Conservation (phyloP, 2,113 vertebrate species). For the Plectropomus leopardus region DNA sequence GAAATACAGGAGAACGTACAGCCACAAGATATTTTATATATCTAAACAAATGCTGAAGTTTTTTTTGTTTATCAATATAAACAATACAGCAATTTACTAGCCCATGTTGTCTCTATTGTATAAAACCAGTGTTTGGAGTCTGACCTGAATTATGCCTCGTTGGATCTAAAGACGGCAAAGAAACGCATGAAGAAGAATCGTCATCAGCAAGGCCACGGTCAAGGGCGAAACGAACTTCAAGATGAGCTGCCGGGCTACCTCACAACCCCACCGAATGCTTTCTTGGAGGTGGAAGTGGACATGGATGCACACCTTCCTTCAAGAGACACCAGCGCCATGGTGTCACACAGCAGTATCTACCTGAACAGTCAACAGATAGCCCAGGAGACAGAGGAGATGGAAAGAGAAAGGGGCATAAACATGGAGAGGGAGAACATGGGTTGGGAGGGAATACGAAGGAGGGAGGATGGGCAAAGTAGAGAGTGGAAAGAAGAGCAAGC, state of each 20-base stretch:
- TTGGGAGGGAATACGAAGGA: background rate
- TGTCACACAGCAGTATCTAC: slow-evolving; percentile 84
- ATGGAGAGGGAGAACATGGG: slow-evolving; percentile 22
- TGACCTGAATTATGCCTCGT: slow-evolving; percentile 84
- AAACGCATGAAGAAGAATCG: slow-evolving; percentile 75
- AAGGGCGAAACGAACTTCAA: slow-evolving; percentile 48
- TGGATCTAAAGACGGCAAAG: slow-evolving; percentile 77
- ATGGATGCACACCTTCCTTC: slow-evolving; percentile 68
- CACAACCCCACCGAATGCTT: slow-evolving; percentile 27
- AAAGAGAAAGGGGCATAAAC: slow-evolving; percentile 62
- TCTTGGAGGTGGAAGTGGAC: slow-evolving; percentile 65
- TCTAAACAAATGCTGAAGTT: too few relatives aligned
- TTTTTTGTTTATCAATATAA: background rate
- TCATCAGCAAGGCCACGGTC: slow-evolving; percentile 58
- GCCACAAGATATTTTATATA: background rate
- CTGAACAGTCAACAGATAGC: slow-evolving; percentile 86
- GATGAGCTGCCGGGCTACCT: slow-evolving; percentile 25
- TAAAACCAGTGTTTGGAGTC: slow-evolving; percentile 49
- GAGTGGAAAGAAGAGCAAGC: slow-evolving; percentile 28
- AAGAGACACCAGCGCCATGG: slow-evolving; percentile 73
- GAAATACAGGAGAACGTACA: background rate
- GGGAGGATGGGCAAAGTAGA: slow-evolving; percentile 9
- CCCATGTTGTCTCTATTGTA: background rate
- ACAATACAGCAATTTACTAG: background rate
- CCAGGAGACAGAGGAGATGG: slow-evolving; percentile 74